Evolutionary conservation across 2,797 vertebrate species (phyloP), one percentile per base, ranked within the genome.

Genomic region (Enteromius radiatus): DNA sequence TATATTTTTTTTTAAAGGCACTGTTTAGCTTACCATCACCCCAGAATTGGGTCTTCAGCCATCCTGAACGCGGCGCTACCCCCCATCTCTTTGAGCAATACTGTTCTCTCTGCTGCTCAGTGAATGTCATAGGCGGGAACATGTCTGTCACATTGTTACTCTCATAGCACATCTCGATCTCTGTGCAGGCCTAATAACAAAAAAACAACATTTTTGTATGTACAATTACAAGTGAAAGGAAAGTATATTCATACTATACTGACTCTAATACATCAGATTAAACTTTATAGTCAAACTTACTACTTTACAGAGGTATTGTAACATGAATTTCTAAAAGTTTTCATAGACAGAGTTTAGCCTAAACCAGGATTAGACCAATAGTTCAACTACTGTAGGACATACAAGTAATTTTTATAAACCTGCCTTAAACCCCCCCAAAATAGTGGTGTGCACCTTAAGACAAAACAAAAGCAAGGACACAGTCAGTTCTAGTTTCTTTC

Each of bases 101-200:
- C 1, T 79, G 78, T 65, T 91, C 89, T 0, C 97, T 93, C 74
- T 93, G 91, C 0, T 80, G 76, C 65, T 94, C 91, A 0, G 94
- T 96, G 92, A 98, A 98, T 0, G 86, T 83, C 91, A 99, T 94
- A 2, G 85, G 90, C 0, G 97, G 97, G 86, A 99, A 99, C 95
- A 99, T 96, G 92, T 99, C 98, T 0, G 94, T 97, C 85, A 95
- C 77, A 0, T 97, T 97, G 94, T 96, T 98, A 93, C 96, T 99
- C 87, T 94, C 92, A 5, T 92, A 98, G 2, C 93, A 95, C 69
- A 99, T 87, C 87, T 95, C 95, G 15, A 99, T 93, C 93, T 99
- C 97, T 0, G 97, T 99, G 91, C 98, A 99, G 1, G 96, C 96
- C 97, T 99, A 84, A 1, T 14, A 45, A 14, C 12, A 84, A 45